Percentiles rank a stretch among this genome's conserved stretches.
phyloP scores from a whole-genome alignment of 2,888 invertebrate species.

The Allolobophora icterica region DNA sequence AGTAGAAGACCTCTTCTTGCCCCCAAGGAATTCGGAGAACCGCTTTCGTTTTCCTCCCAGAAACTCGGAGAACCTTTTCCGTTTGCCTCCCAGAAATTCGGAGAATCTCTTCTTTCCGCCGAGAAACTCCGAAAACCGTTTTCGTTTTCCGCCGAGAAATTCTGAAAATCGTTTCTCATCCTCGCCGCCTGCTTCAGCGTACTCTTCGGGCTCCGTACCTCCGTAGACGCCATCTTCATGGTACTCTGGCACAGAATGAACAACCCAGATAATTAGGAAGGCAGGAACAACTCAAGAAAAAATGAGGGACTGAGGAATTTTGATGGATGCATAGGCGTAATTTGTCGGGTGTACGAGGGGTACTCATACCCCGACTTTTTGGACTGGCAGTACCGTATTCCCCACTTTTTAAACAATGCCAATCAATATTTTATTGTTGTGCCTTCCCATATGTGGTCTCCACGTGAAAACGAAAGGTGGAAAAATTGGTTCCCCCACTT shows the following conservation, averaged over 20 bases:
- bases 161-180: conserved; percentile 13
- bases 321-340: too few relatives aligned
- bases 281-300: neutral
- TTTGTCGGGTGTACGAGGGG: too few relatives aligned
- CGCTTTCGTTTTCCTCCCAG: conserved; percentile 12
- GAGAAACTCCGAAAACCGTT: conserved; percentile 19
- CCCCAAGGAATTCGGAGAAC: conserved; percentile 4
- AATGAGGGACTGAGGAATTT: too few relatives aligned
- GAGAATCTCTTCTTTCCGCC: conserved; percentile 12
- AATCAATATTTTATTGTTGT: too few relatives aligned
- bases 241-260: neutral
- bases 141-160: conserved; percentile 23
- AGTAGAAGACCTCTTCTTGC: neutral
- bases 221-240: neutral
- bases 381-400: too few relatives aligned
- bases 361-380: too few relatives aligned
- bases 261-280: neutral
- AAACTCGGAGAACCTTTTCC: neutral
- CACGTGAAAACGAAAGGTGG: too few relatives aligned
- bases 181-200: neutral
- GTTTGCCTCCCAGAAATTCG: neutral
- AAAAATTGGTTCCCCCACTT: too few relatives aligned
- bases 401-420: too few relatives aligned
- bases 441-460: too few relatives aligned
- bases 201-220: neutral